Conservation (phyloP, 2,113 vertebrate species). For the Leptobrachium leishanense region DNA sequence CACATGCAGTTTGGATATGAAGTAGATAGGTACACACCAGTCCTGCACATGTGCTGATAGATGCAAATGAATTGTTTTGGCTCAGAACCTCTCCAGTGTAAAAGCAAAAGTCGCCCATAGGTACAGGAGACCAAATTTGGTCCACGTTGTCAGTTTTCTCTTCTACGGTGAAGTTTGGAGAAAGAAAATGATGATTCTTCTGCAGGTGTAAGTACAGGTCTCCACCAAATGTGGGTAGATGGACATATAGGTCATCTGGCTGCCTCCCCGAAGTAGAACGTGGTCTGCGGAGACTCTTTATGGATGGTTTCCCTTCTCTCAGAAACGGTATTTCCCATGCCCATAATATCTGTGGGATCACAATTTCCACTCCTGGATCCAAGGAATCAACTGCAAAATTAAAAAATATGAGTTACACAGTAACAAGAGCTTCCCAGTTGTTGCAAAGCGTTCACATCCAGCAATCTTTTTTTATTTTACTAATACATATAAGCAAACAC, state of each 20-base stretch:
- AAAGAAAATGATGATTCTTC: constrained; percentile 76
- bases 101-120: constrained; percentile 72
- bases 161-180: constrained; percentile 76
- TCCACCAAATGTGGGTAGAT: constrained; percentile 76
- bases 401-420: constrained; percentile 6
- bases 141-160: constrained; percentile 64
- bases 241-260: constrained; percentile 69
- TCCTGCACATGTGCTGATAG: constrained; percentile 84
- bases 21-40: constrained; percentile 74
- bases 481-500: too few relatives aligned
- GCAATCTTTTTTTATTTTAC: too few relatives aligned
- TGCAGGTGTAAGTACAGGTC: constrained; percentile 79
- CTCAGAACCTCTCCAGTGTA: constrained; percentile 85
- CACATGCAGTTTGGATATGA: constrained; percentile 5
- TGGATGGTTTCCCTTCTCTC: constrained; percentile 56
- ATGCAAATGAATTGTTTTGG: constrained; percentile 77
- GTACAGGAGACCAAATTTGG: constrained; percentile 44
- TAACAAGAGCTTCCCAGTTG: background rate
- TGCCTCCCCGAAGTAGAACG: constrained; percentile 33
- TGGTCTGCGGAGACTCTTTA: constrained; percentile 49
- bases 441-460: too few relatives aligned
- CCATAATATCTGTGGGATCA: constrained; percentile 77
- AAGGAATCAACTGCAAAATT: constrained; percentile 25
- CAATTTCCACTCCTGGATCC: constrained; percentile 62
- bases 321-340: constrained; percentile 74